Percentiles rank a stretch among this genome's conserved stretches.
Conservation (phyloP, 2,113 vertebrate species). For the Thermophis baileyi region DNA sequence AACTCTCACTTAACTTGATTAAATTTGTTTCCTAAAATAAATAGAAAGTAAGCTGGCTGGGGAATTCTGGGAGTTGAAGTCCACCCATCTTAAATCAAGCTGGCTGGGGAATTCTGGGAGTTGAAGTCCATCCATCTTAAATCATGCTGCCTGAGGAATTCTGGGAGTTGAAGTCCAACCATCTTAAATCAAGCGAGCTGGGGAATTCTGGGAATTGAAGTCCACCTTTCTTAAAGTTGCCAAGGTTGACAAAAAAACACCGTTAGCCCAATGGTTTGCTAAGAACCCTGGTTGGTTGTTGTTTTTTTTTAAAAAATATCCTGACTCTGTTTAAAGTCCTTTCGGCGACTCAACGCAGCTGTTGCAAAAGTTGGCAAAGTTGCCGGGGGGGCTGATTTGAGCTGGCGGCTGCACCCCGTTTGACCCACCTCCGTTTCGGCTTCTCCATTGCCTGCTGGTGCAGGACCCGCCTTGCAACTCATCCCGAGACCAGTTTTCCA, state of each 20-base stretch:
- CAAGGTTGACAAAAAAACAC: neutral
- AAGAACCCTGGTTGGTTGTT: neutral
- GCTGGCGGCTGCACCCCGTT: neutral
- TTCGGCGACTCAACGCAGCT: neutral
- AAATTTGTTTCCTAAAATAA: neutral
- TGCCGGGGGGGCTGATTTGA: neutral
- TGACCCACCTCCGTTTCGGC: neutral
- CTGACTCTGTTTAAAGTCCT: neutral
- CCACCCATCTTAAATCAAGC: neutral
- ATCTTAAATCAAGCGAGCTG: neutral
- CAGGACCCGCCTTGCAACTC: neutral
- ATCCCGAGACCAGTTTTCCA: neutral
- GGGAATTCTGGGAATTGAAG: neutral
- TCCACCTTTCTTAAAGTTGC: neutral
- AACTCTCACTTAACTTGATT: neutral
- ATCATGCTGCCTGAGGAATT: accelerated
- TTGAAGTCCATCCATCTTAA: neutral
- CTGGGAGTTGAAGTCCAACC: neutral
- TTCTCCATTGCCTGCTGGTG: neutral
- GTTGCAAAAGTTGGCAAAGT: neutral
- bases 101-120: neutral
- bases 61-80: neutral
- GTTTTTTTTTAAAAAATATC: neutral
- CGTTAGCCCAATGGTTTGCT: neutral
- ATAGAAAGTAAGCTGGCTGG: neutral